These are phyloP conservation scores for Diploptera punctata DNA, from an alignment of 2,888 invertebrate genomes.

Conservation along the genomic window DNA sequence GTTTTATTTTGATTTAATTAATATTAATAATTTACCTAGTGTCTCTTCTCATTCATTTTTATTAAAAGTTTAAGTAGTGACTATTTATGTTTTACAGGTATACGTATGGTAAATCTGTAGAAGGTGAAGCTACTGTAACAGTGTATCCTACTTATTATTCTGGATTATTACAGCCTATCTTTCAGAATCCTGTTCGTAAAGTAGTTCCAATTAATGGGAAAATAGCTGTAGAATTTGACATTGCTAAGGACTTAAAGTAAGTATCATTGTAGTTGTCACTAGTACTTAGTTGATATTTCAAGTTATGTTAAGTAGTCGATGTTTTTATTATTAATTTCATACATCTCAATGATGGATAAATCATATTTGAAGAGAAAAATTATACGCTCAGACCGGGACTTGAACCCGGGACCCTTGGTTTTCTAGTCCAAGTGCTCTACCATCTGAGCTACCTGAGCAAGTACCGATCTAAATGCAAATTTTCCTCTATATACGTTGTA, in stretches of 20 bases:
- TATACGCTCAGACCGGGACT: too few relatives aligned
- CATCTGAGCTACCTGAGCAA: too few relatives aligned
- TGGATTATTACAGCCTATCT: slow-evolving; percentile 78
- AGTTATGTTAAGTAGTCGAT: too few relatives aligned
- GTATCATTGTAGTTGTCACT: too few relatives aligned
- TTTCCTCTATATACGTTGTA: too few relatives aligned
- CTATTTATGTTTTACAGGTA: slow-evolving; percentile 62
- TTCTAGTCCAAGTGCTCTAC: too few relatives aligned
- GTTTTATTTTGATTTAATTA: background rate
- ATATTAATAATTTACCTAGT: background rate
- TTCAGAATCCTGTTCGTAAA: slow-evolving; percentile 63
- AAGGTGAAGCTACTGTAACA: slow-evolving; percentile 84
- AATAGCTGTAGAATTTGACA: slow-evolving; percentile 78
- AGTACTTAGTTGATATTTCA: too few relatives aligned
- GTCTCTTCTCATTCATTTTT: background rate
- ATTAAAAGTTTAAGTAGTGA: background rate
- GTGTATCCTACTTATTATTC: slow-evolving; percentile 85
- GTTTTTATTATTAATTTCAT: too few relatives aligned
- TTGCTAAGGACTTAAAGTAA: slow-evolving; percentile 69
- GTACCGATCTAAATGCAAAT: too few relatives aligned
- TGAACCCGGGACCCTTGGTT: too few relatives aligned
- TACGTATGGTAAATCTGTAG: slow-evolving; percentile 85
- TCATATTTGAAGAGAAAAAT: too few relatives aligned
- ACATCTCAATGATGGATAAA: too few relatives aligned
- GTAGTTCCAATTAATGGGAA: slow-evolving; percentile 73